Evolutionary conservation across 2,797 vertebrate genomes (phyloP), one percentile per base, ranked within the genome.

Genomic region (Novumbra hubbsi): DNA sequence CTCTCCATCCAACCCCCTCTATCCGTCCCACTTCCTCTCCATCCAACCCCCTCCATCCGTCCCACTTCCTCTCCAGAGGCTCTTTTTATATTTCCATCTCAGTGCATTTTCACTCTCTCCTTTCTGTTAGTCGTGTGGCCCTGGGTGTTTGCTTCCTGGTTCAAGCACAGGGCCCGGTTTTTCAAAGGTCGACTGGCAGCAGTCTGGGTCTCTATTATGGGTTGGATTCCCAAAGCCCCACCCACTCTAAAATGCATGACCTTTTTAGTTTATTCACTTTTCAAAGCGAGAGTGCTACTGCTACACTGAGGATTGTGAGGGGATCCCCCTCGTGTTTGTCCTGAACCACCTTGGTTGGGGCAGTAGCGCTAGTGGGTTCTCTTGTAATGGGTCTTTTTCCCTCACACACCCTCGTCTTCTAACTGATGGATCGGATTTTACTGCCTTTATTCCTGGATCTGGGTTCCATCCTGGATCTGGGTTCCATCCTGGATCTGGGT

Each of bases 281-380:
- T 38, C 34, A 6, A 38, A 38, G 34, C n/a, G 28, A 71, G 69
- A 60, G 24, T 19, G 27, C 16, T 16, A 12, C 14, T 19, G 49
- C 30, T 66, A 70, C 14, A 19, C 17, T 34, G 69, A 76, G 68
- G 7, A 57, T 57, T 50, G 63, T 68, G 73, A 79, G 62, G 60
- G 76, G 49, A 70, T 65, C 41, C 24, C 60, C n/a, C 28, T 73
- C 63, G 38, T 77, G 65, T 60, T 68, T 21, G 21, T 72, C n/a
- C n/a, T 57, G 84, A 68, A 73, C 74, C 8, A 14, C 5, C 52
- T 15, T 30, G 52, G 30, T 41, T 50, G 64, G 28, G 34, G 27
- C 14, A 49, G 28, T 69, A 48, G 50, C 62, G 19, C 14, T 17
- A 34, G 57, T 15, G 48, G 27, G 24, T 28, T 55, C 24, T 70